Base-by-base conservation (phyloP, 2,797 vertebrate species). In the Clarias fuscus region DNA sequence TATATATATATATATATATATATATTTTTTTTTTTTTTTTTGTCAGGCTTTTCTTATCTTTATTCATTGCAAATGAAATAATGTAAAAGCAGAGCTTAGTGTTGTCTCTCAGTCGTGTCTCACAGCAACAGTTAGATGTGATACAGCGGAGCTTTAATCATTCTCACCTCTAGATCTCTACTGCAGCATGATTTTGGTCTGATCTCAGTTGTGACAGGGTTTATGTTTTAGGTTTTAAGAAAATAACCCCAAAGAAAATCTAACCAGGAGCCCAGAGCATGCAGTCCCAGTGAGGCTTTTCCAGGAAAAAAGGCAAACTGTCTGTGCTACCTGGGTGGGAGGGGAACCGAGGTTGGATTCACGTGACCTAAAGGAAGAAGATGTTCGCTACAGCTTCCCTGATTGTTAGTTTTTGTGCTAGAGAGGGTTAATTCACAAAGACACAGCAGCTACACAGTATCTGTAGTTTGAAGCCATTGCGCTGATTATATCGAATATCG, bases 51-150 rank as follows among this genome's bases (percentile, higher is more conserved):
- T 68, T 37, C 20, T 40, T 87, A 84, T 76, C 84, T 62, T 90
- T 72, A 84, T 79, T 75, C 65, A 67, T 33, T 83, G 48, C 37
- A 27, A 40, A n/a, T 67, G 86, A 82, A 89, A 83, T 90, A 87
- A 81, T 73, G 40, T 43, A 53, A 90, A 86, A 86, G 81, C 83
- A 71, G 64, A 75, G 17, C 40, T 30, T 30, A 30, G 30, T 30
- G 30, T 30, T 30, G 30, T 30, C 30, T 30, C 30, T 30, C n/a
- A n/a, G n/a, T 27, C 17, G 0, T 3, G 1, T 48, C n/a, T 53
- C 13, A 2, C 13, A 43, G 58, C 37, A 61, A 71, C 43, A 56
- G 59, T 33, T 13, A 68, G 53, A 77, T 5, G 53, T 10, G 27
- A 58, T 59, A 3, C 10, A 3, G 40, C 10, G 8, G 40, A 43